Evolutionary conservation across 2,888 invertebrate species (phyloP), one percentile per base, ranked within the genome.

Genomic region (Oeneis ivallda): DNA sequence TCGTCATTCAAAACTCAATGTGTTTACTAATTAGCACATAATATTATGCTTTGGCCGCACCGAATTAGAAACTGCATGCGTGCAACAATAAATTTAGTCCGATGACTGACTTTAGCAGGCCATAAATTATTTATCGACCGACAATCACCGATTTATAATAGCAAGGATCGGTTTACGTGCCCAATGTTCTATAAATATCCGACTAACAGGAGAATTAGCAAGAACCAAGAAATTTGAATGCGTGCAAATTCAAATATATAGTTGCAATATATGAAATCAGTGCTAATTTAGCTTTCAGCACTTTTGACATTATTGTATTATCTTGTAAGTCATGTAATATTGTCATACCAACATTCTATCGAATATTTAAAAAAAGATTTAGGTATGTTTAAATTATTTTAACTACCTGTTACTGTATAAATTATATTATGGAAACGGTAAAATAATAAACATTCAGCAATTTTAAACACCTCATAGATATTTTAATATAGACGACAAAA

Each of bases 11-110:
- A 17, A 37, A 4, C n/a, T 17, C 15, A 37, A 54, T 15, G 15
- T 15, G 10, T 54, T 39, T 10, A 53, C 11, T 19, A 41, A 39
- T 39, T 39, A 37, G 15, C 17, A 53, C 26, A 56, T 41, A 37
- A 19, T 56, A 19, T 17, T 39, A 17, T 39, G 53, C 39, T 19
- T 19, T 11, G 39, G 56, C 34, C 19, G 34, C 37, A 34, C 59
- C 10, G 34, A 56, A 56, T 39, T 56, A 41, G 56, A 39, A 41
- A 41, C 39, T 56, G 56, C 56, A 39, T 39, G 39, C 13, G 41
- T 41, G 56, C 39, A 39, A 41, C 56, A 39, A 56, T 56, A 56
- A 56, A 39, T 39, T 19, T 7, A 6, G 41, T 13, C 56, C 17
- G 56, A 56, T 56, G 39, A 19, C 19, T 11, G 10, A 41, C 10